Base-by-base conservation (phyloP, 1,140 invertebrate genomes). In the Meteorus sp. region DNA sequence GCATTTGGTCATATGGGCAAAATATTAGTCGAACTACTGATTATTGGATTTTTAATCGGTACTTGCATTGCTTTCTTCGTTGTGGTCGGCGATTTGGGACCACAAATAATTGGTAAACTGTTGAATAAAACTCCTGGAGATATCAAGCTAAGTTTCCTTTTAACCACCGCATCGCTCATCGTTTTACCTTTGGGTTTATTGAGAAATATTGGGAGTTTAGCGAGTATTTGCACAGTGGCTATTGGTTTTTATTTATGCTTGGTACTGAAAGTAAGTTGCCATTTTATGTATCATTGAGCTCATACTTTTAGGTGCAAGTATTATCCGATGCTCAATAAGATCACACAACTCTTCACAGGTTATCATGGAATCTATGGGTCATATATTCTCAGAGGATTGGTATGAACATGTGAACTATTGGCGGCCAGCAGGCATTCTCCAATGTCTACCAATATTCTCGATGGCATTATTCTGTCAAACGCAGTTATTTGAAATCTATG, bases 31-130 rank as follows among this genome's bases (percentile, higher is more conserved):
- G 96, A 99, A 81, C 75, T 92, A 39, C 92, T 94, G 65, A 94
- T 97, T 56, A 96, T 98, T 69, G 93, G 95, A 2, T 96, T 97
- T 71, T 82, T 98, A 44, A 83, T 98, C 71, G 96, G 96, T 7
- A 97, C 95, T 0, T 93, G 94, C 68, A 90, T 98, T 55, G 95
- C 95, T 6, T 98, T 95, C 73, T 95, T 97, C 81, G 95, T 98
- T n/a, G 94, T 98, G 8, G 92, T 98, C 60, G 96, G 96, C 3
- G 96, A 99, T 77, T 82, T 98, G 19, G 94, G 93, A 9, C 95
- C 96, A 58, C 88, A 90, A 66, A 94, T 99, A 61, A 82, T 97
- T 37, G 85, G 89, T 1, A 91, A 95, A 76, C 81, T 93, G 50
- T 85, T 94, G 43, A 84, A 87, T 35, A 82, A 93, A 15, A 85